phyloP scores from a whole-genome alignment of 2,113 vertebrate species.

The Nymphicus hollandicus region DNA sequence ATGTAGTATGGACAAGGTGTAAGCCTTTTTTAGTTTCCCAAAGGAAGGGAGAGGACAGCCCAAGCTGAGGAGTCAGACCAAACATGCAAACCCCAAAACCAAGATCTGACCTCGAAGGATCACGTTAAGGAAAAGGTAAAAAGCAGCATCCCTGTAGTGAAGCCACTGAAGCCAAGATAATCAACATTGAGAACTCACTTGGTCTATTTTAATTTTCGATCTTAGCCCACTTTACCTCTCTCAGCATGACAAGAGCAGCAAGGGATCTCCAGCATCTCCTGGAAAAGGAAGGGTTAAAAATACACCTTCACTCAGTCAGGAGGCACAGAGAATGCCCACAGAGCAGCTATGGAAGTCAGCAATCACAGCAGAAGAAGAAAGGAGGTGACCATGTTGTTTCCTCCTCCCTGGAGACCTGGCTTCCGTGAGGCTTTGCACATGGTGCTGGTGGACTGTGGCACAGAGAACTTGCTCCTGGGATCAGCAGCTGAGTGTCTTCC shows the following conservation, averaged over 20 bases:
- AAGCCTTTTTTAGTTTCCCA: background rate
- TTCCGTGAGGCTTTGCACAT: background rate
- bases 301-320: background rate
- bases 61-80: background rate
- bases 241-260: background rate
- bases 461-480: background rate
- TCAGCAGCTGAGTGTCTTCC: background rate
- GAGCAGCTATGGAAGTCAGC: background rate
- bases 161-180: background rate
- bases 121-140: background rate
- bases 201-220: background rate
- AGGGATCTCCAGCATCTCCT: background rate
- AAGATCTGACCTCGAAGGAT: background rate
- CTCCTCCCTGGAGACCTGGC: background rate
- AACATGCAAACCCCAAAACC: background rate
- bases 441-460: background rate
- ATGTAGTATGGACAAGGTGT: background rate
- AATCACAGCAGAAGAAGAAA: background rate
- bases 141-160: background rate
- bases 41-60: background rate
- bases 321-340: background rate
- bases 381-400: background rate
- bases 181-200: background rate
- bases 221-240: background rate
- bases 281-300: background rate